Percentiles rank a stretch among this genome's conserved stretches.
Conservation (phyloP, 1,140 invertebrate genomes). For the Pseudomyrmex gracilis region DNA sequence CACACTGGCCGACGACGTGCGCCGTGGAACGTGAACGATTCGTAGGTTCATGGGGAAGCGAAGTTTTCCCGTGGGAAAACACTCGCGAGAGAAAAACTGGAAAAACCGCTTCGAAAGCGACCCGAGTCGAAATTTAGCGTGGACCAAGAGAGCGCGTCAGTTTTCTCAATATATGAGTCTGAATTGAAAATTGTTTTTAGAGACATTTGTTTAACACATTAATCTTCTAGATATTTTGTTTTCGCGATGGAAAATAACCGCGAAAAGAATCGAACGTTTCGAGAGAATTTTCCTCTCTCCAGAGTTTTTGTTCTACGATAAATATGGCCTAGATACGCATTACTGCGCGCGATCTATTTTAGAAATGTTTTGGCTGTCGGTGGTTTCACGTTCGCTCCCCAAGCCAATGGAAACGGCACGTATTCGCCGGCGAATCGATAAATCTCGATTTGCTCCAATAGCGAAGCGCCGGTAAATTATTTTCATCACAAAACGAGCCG, state of each 20-base stretch:
- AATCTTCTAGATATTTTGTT: too few species aligned
- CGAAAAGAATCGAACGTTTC: neutral
- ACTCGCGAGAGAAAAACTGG: slow-evolving; percentile 27
- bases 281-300: neutral
- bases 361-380: slow-evolving; percentile 65
- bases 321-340: slow-evolving; percentile 42
- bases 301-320: slow-evolving; percentile 38
- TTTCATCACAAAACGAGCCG: slow-evolving; percentile 26
- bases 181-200: neutral
- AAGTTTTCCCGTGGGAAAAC: slow-evolving; percentile 70
- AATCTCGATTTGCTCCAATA: slow-evolving; percentile 52
- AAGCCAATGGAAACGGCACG: slow-evolving; percentile 53
- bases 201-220: neutral
- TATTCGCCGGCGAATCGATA: slow-evolving; percentile 60
- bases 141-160: neutral
- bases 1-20: slow-evolving; percentile 37
- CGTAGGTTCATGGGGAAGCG: slow-evolving; percentile 8
- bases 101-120: neutral
- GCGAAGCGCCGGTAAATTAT: slow-evolving; percentile 38
- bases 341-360: slow-evolving; percentile 61
- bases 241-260: too few species aligned
- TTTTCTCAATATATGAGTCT: neutral
- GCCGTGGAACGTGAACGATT: slow-evolving; percentile 65
- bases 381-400: slow-evolving; percentile 14
- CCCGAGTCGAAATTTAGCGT: too few species aligned